Conservation (phyloP, 23 tunicate species). For the Ciona savignyi region DNA sequence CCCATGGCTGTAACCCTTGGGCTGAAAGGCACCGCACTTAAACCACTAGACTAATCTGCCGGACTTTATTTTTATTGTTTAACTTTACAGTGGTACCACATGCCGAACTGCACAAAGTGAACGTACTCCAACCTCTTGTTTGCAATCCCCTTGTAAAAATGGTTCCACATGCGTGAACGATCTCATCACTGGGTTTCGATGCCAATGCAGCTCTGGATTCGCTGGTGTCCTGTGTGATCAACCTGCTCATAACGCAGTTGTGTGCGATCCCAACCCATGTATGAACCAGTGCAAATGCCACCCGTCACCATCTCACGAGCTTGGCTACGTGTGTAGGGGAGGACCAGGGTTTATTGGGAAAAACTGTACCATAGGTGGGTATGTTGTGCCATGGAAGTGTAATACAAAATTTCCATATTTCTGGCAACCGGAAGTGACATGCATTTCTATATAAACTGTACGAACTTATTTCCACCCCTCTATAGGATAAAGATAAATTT, state of each 20-base stretch:
- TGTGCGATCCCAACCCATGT: slow-evolving; percentile 2
- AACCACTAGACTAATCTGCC: too few species aligned
- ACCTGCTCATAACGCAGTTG: background rate
- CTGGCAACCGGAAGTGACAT: too few species aligned
- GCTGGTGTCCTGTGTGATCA: slow-evolving; percentile 1
- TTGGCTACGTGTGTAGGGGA: slow-evolving; percentile 2
- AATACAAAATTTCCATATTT: too few species aligned
- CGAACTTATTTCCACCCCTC: too few species aligned
- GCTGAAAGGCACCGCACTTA: too few species aligned
- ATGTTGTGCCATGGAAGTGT: too few species aligned
- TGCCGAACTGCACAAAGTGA: too few species aligned
- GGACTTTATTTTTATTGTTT: too few species aligned
- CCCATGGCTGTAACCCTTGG: too few species aligned
- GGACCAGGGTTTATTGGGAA: slow-evolving; percentile 3
- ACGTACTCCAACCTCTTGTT: background rate
- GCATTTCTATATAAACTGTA: too few species aligned
- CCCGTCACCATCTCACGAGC: slow-evolving; percentile 2
- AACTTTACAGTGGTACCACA: too few species aligned
- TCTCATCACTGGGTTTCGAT: background rate
- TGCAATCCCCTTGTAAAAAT: background rate
- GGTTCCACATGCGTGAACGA: background rate
- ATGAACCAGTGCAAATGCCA: background rate
- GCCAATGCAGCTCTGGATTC: background rate
- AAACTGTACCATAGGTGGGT: slow-evolving; percentile 1
- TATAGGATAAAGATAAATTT: too few species aligned